Evolutionary conservation across 1,140 invertebrate genomes (phyloP).

Genomic region (Chionoecetes opilio): DNA sequence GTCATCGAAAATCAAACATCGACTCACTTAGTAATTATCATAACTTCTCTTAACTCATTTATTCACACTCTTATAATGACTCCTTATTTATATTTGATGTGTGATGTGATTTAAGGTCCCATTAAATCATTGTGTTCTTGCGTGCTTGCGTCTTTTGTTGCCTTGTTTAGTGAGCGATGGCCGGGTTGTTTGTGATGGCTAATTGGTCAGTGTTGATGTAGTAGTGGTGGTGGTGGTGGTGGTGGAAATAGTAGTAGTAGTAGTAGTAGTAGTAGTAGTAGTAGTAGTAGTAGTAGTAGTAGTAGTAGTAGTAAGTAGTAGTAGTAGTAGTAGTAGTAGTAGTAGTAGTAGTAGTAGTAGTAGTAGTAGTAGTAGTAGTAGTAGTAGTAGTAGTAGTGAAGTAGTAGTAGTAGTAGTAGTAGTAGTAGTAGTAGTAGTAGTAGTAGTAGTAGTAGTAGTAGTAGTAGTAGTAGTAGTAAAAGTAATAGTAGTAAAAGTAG

Average conservation of each 20-base stretch:
- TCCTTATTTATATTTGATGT: no score
- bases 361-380: no score
- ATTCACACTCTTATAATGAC: not conserved
- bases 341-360: no score
- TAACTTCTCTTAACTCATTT: not conserved
- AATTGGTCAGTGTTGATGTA: not conserved
- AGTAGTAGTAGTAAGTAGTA: no score
- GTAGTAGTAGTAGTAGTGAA: not conserved
- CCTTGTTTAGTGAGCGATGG: no score
- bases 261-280: not conserved
- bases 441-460: conserved; percentile 20
- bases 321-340: no score
- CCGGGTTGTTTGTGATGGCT: no score
- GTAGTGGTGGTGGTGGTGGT: not conserved
- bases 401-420: conserved; percentile 11
- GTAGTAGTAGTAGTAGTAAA: not conserved
- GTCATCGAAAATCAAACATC: not conserved
- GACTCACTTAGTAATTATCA: not conserved
- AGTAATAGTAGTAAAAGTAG: conserved; percentile 44
- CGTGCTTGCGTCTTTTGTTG: no score
- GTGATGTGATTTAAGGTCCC: no score
- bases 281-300: not conserved
- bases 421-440: conserved; percentile 27
- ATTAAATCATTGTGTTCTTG: no score
- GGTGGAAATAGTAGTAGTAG: not conserved